Percentiles rank a stretch among this genome's conserved stretches.
These are phyloP conservation scores for Peucedramus taeniatus DNA, from an alignment of 2,113 vertebrate genomes.

Conservation along the genomic window DNA sequence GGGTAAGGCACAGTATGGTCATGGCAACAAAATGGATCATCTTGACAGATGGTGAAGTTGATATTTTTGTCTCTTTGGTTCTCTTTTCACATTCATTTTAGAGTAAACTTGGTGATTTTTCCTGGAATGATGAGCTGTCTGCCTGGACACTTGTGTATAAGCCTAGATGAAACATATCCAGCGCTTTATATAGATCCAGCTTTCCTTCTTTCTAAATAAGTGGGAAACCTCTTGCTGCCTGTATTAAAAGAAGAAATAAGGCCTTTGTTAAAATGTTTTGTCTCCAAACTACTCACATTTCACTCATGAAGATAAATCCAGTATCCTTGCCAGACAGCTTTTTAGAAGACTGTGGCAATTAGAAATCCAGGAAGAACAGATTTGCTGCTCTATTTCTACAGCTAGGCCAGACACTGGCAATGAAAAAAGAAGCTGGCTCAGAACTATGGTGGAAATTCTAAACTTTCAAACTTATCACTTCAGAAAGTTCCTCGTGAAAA, in stretches of 20 bases:
- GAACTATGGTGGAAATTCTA: background rate
- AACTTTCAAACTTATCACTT: background rate
- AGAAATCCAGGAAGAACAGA: constrained; percentile 13
- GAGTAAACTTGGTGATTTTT: background rate
- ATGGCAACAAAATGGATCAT: background rate
- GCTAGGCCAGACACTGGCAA: background rate
- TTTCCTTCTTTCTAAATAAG: background rate
- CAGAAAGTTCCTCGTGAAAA: background rate
- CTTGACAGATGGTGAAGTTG: background rate
- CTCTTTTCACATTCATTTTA: background rate
- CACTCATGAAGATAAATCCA: constrained; percentile 10
- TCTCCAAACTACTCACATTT: constrained; percentile 32
- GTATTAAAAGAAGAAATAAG: constrained; percentile 10
- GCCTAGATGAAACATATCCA: background rate
- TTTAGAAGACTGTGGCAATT: background rate
- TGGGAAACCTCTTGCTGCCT: background rate
- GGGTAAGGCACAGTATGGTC: background rate
- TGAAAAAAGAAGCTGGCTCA: constrained; percentile 1
- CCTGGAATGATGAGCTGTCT: background rate
- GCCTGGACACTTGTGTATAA: background rate
- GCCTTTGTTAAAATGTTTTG: background rate
- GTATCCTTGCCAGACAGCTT: background rate
- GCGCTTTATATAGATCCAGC: background rate
- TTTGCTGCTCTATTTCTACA: constrained; percentile 20
- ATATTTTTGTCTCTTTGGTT: background rate